Conservation (phyloP, 2,113 vertebrate species). For the Neodontobutis hainanensis region DNA sequence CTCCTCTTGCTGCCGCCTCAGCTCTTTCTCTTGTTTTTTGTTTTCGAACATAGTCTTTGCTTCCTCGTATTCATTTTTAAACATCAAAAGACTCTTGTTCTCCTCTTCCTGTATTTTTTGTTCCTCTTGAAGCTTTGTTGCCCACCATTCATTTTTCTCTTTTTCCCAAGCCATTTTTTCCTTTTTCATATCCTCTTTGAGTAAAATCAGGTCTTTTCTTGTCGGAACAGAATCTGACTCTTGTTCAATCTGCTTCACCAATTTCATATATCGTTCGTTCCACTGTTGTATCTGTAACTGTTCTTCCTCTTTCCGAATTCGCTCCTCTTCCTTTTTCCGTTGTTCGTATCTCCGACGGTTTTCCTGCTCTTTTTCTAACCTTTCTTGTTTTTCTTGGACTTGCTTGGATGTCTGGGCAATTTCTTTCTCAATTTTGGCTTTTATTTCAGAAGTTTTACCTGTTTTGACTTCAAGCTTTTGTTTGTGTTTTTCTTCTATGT, state of each 20-base stretch:
- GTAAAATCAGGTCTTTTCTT: not conserved
- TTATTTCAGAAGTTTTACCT: not conserved
- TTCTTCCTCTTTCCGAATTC: not conserved
- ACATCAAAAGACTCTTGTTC: not conserved
- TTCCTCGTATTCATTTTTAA: constrained; percentile 19
- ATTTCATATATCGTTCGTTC: not conserved
- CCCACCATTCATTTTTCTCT: constrained; percentile 10
- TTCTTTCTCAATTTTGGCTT: constrained; percentile 2
- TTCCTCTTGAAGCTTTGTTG: constrained; percentile 18
- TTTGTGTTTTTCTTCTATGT: not conserved
- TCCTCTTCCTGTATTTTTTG: constrained; percentile 6
- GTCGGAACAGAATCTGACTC: not conserved
- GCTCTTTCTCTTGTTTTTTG: not conserved
- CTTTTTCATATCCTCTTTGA: not conserved
- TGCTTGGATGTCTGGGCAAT: not conserved
- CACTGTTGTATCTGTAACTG: not conserved
- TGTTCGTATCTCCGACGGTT: constrained; percentile 22
- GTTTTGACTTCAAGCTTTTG: not conserved
- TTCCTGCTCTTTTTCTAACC: constrained; percentile 9
- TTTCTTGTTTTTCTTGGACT: constrained; percentile 24
- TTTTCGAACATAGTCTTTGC: not conserved
- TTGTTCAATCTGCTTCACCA: not conserved
- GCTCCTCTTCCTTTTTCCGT: constrained; percentile 13
- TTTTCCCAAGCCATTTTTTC: constrained; percentile 26
- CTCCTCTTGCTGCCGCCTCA: constrained; percentile 13